Evolutionary conservation across 1,140 invertebrate species (phyloP), one percentile per base, ranked within the genome.

Genomic region (Papilio aristodemus): DNA sequence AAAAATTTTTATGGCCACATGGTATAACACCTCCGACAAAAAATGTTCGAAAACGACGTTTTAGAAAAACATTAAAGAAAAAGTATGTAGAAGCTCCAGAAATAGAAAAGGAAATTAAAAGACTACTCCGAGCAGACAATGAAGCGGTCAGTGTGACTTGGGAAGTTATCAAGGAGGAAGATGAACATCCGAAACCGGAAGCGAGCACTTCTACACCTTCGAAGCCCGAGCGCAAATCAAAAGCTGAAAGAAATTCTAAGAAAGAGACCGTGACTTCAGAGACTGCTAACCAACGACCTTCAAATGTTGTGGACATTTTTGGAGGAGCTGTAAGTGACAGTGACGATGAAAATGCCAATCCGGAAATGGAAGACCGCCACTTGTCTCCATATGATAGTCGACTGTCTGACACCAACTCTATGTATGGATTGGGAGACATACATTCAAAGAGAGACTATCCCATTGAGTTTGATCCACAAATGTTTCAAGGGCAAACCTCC

Each of bases 41-140:
- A 92, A 99, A 99, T 93, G 97, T 98, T 0, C 93, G 98, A 13
- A 97, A 97, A 76, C 93, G 97, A 73, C 93, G 98, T 74, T 99
- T 99, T 82, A 93, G 98, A 54, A 99, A 99, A 93, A 99, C 97
- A 0, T 91, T 99, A 13, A 98, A 97, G 82, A 99, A 99, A 90
- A 99, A 99, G 78, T 98, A 97, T 91, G 96, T 98, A 0, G 98
- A 99, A 91, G 97, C 97, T 57, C 98, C 98, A 0, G 98, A 99
- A 92, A 98, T 99, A 77, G 98, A 99, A 86, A 99, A 99, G 89
- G 98, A 99, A 93, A 95, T 97, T 0, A 98, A 99, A 87, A 92
- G 97, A 67, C 91, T 99, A 17, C 93, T 99, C 11, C 93, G 97
- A 76, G 95, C 95, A n/a, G 98, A 99, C 86, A 97, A 97, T 85